phyloP scores from a whole-genome alignment of 1,140 invertebrate species.

The Proales similis region DNA sequence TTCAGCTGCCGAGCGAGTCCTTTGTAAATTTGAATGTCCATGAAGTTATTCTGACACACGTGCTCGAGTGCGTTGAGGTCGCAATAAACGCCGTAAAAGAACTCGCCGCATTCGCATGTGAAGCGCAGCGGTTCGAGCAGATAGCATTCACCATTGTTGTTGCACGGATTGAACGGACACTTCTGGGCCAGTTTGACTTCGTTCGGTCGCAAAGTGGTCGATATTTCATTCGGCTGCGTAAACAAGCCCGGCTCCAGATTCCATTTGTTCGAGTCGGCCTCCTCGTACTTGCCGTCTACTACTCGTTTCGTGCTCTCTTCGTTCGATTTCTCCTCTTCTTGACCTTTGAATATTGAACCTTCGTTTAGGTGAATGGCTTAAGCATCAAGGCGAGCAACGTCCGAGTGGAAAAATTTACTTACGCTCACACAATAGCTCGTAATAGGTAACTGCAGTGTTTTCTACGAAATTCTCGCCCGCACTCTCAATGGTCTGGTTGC shows the following conservation, averaged over 20 bases:
- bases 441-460: slow-evolving; percentile 23
- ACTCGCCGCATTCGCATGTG: slow-evolving; percentile 14
- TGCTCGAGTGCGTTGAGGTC: slow-evolving; percentile 1
- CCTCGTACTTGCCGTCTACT: too few species aligned
- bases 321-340: too few species aligned
- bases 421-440: slow-evolving; percentile 11
- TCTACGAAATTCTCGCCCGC: not conserved
- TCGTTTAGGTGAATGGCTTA: too few species aligned
- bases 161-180: slow-evolving; percentile 21
- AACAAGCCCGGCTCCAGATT: too few species aligned
- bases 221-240: not conserved
- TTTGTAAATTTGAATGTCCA: slow-evolving; percentile 12
- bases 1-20: not conserved
- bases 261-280: too few species aligned
- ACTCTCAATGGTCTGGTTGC: slow-evolving; percentile 28
- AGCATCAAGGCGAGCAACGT: too few species aligned
- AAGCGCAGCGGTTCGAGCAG: not conserved
- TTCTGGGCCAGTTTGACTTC: not conserved
- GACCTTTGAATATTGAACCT: not conserved
- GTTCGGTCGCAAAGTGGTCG: not conserved
- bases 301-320: too few species aligned
- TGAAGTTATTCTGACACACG: slow-evolving; percentile 19
- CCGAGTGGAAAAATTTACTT: too few species aligned
- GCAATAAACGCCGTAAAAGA: slow-evolving; percentile 17
- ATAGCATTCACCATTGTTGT: slow-evolving; percentile 15